These are phyloP conservation scores for Hypomecis punctinalis DNA, from an alignment of 2,888 invertebrate species.

Conservation along the genomic window DNA sequence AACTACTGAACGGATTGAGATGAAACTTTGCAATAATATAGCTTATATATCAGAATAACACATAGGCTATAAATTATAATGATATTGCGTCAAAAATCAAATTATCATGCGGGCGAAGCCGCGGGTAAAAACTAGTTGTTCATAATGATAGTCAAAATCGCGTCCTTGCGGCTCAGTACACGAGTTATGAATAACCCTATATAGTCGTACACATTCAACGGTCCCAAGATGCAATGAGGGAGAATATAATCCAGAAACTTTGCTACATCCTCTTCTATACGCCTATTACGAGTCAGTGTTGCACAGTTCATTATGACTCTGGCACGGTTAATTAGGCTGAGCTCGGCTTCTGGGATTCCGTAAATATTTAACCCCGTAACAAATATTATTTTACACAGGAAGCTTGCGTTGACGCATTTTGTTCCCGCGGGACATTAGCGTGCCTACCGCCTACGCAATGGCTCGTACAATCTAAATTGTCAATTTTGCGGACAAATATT, in stretches of 20 bases:
- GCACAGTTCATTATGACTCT: conserved; percentile 20
- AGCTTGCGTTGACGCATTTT: conserved; percentile 18
- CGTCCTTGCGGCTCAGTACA: too few relatives aligned
- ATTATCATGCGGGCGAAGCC: too few relatives aligned
- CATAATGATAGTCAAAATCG: too few relatives aligned
- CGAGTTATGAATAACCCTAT: too few relatives aligned
- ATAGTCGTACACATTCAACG: not conserved
- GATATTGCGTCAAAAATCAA: too few relatives aligned
- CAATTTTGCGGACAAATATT: too few relatives aligned
- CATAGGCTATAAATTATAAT: too few relatives aligned
- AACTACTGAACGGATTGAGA: too few relatives aligned
- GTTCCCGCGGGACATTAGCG: conserved; percentile 14
- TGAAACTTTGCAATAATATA: too few relatives aligned
- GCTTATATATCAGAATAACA: too few relatives aligned
- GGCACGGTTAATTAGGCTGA: conserved; percentile 29
- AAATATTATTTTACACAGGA: conserved; percentile 27
- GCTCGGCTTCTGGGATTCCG: conserved; percentile 22
- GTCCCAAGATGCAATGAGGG: conserved; percentile 13
- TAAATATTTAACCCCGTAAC: conserved; percentile 28
- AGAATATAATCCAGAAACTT: conserved; percentile 17
- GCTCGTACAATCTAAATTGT: too few relatives aligned
- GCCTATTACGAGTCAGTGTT: not conserved
- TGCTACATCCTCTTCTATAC: conserved; percentile 1
- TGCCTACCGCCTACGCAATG: not conserved
- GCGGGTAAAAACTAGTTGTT: too few relatives aligned